phyloP scores from a whole-genome alignment of 2,797 vertebrate species.

The Syndactyla subalaris region DNA sequence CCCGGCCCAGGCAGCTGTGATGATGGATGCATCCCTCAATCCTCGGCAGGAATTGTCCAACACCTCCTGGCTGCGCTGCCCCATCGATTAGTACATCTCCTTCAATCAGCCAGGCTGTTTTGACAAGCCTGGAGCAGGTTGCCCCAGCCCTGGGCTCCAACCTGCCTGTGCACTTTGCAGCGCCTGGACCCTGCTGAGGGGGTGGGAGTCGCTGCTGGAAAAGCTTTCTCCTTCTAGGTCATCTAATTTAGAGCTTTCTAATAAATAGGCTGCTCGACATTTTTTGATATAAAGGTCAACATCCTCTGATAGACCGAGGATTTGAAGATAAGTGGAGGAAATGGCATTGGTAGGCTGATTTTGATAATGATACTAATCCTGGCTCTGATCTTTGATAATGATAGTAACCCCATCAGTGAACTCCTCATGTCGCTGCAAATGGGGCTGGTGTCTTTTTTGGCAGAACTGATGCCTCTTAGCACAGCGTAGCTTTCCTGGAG shows the following conservation, averaged over 20 bases:
- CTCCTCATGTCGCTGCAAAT: neutral
- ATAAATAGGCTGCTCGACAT: conserved; percentile 46
- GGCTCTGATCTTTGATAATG: conserved; percentile 43
- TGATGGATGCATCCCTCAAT: neutral
- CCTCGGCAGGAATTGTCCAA: neutral
- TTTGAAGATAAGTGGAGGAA: conserved; percentile 59
- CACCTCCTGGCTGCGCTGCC: neutral
- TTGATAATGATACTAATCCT: conserved; percentile 58
- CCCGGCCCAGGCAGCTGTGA: neutral
- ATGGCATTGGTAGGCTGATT: conserved; percentile 48
- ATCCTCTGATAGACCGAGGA: conserved; percentile 31
- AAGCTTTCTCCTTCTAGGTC: conserved; percentile 6
- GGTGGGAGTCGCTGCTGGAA: neutral
- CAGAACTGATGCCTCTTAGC: neutral
- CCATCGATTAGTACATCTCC: neutral
- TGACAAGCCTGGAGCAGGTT: neutral
- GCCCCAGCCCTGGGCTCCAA: neutral
- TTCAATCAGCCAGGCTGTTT: neutral
- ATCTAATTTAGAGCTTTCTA: conserved; percentile 46
- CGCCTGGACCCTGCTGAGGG: neutral
- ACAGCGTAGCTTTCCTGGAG: neutral
- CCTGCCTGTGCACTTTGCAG: neutral
- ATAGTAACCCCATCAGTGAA: neutral
- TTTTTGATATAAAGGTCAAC: conserved; percentile 67
- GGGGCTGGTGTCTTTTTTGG: neutral